Evolutionary conservation across 2,113 vertebrate species (phyloP).

Genomic region (Trachemys scripta): DNA sequence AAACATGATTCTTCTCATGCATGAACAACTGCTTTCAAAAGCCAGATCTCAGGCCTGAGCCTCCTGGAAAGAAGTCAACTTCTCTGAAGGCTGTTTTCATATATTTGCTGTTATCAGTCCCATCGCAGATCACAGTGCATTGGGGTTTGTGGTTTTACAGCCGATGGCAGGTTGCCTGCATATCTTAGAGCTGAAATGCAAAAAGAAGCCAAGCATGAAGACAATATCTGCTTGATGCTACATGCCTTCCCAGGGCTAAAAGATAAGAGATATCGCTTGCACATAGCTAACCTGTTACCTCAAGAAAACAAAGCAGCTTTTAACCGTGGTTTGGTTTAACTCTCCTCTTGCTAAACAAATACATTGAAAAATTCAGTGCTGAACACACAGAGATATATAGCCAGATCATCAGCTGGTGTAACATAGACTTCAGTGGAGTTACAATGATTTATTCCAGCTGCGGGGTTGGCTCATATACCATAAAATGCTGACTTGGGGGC

Average conservation of each 20-base stretch:
- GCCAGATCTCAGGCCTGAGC: slow-evolving; percentile 51
- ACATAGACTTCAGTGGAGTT: background rate
- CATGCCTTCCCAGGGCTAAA: slow-evolving; percentile 74
- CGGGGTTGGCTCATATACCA: background rate
- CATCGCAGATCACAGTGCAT: slow-evolving; percentile 51
- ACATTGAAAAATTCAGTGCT: background rate
- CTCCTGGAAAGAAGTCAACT: slow-evolving; percentile 69
- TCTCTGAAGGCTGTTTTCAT: slow-evolving; percentile 70
- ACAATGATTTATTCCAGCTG: background rate
- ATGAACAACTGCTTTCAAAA: slow-evolving; percentile 66
- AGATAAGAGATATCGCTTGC: slow-evolving; percentile 73
- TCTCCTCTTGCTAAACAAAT: slow-evolving; percentile 34
- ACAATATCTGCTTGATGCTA: slow-evolving; percentile 73
- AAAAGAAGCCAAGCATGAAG: slow-evolving; percentile 74
- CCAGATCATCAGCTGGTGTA: background rate
- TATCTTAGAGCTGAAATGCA: slow-evolving; percentile 72
- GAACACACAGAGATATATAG: background rate
- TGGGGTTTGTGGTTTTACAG: slow-evolving; percentile 74
- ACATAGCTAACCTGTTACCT: slow-evolving; percentile 73
- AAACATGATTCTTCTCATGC: slow-evolving; percentile 35
- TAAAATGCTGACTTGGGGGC: background rate
- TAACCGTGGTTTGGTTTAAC: slow-evolving; percentile 43
- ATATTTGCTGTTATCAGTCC: slow-evolving; percentile 69
- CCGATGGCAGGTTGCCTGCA: slow-evolving; percentile 74
- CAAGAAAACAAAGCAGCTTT: slow-evolving; percentile 66